These are phyloP conservation scores for Drosophila kohkoa DNA, from an alignment of 1,140 invertebrate species.

Conservation along the genomic window DNA sequence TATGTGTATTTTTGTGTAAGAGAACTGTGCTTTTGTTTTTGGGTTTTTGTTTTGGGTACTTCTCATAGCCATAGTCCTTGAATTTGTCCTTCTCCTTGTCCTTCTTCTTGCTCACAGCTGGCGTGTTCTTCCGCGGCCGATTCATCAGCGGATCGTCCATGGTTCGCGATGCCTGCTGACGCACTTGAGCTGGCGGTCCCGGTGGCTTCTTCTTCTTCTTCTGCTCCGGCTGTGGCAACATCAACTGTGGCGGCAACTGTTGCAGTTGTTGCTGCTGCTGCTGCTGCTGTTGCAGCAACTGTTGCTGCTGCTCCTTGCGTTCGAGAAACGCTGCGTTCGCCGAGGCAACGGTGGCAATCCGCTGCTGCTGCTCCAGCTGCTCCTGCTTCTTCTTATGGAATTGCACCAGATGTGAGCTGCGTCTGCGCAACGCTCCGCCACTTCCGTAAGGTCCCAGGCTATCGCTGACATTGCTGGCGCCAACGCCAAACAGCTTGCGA, in stretches of 20 bases:
- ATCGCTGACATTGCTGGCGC: conserved; percentile 29
- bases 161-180: conserved; percentile 72
- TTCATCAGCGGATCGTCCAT: conserved; percentile 82
- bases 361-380: conserved; percentile 71
- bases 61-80: conserved; percentile 73
- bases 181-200: conserved; percentile 71
- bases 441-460: conserved; percentile 57
- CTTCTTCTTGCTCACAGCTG: conserved; percentile 64
- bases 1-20: conserved; percentile 9
- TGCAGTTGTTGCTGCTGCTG: conserved; percentile 17
- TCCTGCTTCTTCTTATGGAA: conserved; percentile 75
- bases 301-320: conserved; percentile 52
- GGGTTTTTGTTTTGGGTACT: conserved; percentile 55
- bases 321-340: conserved; percentile 75
- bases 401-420: conserved; percentile 76
- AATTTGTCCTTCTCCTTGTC: conserved; percentile 55
- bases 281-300: conserved; percentile 49
- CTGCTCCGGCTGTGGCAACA: conserved; percentile 49
- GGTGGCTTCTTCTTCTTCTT: conserved; percentile 80
- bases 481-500: conserved; percentile 68
- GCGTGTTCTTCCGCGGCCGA: conserved; percentile 62
- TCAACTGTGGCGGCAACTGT: conserved; percentile 32
- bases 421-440: conserved; percentile 57
- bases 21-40: conserved; percentile 17
- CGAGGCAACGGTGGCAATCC: conserved; percentile 75